Percentiles rank a stretch among this genome's conserved stretches.
phyloP scores from a whole-genome alignment of 2,113 vertebrate genomes.

The Enhydra lutris region DNA sequence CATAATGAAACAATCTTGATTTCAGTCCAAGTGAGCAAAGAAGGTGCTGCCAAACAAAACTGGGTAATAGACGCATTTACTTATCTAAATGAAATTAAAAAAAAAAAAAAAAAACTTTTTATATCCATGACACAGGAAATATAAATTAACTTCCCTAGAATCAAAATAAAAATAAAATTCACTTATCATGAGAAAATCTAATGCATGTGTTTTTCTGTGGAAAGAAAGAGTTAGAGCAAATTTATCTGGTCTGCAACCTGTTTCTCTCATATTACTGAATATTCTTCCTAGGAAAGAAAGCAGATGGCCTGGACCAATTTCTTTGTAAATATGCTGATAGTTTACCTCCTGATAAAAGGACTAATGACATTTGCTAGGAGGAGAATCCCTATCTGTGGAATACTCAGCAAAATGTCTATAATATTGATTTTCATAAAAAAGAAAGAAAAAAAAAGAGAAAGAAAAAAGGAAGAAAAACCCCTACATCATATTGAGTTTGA shows the following conservation, averaged over 20 bases:
- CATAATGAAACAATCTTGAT: neutral
- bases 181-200: neutral
- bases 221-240: neutral
- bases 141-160: neutral
- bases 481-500: neutral
- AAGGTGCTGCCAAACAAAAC: neutral
- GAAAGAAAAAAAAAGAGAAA: neutral
- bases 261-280: neutral
- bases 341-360: neutral
- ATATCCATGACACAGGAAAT: neutral
- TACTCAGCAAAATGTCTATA: neutral
- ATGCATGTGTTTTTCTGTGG: neutral
- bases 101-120: neutral
- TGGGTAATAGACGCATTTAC: neutral
- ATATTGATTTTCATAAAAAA: neutral
- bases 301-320: neutral
- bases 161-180: neutral
- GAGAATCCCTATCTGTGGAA: neutral
- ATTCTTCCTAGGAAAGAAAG: neutral
- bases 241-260: neutral
- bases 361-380: neutral
- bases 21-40: neutral
- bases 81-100: neutral
- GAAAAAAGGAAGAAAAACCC: neutral
- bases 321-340: neutral